phyloP scores from a whole-genome alignment of 1,140 invertebrate genomes.

The Drosophila pseudoobscura region DNA sequence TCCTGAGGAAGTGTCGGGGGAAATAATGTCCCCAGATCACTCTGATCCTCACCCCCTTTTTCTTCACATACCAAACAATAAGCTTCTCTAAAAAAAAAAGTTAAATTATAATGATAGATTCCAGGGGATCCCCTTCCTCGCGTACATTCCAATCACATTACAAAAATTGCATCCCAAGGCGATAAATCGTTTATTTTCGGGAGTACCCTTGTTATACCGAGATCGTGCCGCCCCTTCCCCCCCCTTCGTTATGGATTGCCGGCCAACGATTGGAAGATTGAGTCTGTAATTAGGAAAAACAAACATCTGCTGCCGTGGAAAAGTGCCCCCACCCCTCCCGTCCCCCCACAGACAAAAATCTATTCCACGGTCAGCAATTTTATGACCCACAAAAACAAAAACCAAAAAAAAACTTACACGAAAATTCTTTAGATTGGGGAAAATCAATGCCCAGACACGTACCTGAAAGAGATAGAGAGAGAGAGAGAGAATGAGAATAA shows the following conservation, averaged over 20 bases:
- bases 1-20: no score
- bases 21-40: no score
- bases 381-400: slow-evolving; percentile 17
- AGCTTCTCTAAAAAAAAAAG: no score
- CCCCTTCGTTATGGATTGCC: slow-evolving; percentile 19
- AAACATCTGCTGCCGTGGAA: slow-evolving; percentile 42
- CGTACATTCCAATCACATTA: no score
- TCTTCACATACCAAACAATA: no score
- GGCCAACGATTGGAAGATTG: slow-evolving; percentile 36
- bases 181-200: no score
- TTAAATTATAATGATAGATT: no score
- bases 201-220: no score
- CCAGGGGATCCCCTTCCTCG: no score
- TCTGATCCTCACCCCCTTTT: no score
- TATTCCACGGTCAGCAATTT: slow-evolving; percentile 37
- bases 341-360: slow-evolving; percentile 8
- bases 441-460: slow-evolving; percentile 48
- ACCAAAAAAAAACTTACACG: slow-evolving; percentile 37
- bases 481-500: slow-evolving; percentile 1
- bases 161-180: no score
- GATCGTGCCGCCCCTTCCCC: no score
- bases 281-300: slow-evolving; percentile 53
- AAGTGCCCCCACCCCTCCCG: slow-evolving; percentile 11
- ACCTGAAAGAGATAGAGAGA: slow-evolving; percentile 42
- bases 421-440: slow-evolving; percentile 28